Evolutionary conservation across 2,888 invertebrate species (phyloP).

Genomic region (Scaptomyza reducta): DNA sequence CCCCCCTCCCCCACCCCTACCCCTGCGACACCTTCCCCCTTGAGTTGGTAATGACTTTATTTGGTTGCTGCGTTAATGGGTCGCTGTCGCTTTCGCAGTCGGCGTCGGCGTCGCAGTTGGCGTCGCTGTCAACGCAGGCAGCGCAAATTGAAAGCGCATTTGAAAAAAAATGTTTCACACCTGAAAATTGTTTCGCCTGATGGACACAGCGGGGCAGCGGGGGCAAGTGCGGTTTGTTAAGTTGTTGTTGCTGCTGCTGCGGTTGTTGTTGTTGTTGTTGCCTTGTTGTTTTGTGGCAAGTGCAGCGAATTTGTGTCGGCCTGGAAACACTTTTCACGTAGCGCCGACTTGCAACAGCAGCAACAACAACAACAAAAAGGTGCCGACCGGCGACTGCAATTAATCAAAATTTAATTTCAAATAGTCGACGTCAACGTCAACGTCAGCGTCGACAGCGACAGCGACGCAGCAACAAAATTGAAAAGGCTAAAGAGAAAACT

Average conservation of each 20-base stretch:
- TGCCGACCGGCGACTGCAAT: slow-evolving; percentile 69
- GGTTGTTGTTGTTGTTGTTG: too few relatives aligned
- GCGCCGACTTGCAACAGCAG: slow-evolving; percentile 56
- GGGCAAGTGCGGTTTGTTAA: slow-evolving; percentile 8
- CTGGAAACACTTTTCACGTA: slow-evolving; percentile 74
- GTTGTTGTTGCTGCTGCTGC: too few relatives aligned
- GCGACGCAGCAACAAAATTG: slow-evolving; percentile 33
- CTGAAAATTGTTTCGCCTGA: slow-evolving; percentile 74
- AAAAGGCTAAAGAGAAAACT: slow-evolving; percentile 66
- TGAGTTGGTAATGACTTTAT: slow-evolving; percentile 76
- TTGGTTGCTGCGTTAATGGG: slow-evolving; percentile 78
- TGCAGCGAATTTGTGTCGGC: slow-evolving; percentile 67
- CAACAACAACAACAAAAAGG: slow-evolving; percentile 44
- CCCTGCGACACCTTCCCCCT: too few relatives aligned
- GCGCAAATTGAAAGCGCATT: slow-evolving; percentile 78
- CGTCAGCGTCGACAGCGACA: slow-evolving; percentile 8
- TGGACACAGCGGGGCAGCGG: slow-evolving; percentile 43
- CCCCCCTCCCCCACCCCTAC: neutral
- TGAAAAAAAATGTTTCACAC: slow-evolving; percentile 73
- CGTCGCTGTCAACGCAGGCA: slow-evolving; percentile 46
- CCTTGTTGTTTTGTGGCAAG: slow-evolving; percentile 58
- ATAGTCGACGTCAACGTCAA: slow-evolving; percentile 54
- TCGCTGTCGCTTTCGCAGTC: slow-evolving; percentile 52
- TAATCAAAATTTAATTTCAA: slow-evolving; percentile 76
- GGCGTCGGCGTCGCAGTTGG: neutral